Evolutionary conservation across 2,113 vertebrate genomes (phyloP), one percentile per base, ranked within the genome.

Genomic region (Garra rufa): DNA sequence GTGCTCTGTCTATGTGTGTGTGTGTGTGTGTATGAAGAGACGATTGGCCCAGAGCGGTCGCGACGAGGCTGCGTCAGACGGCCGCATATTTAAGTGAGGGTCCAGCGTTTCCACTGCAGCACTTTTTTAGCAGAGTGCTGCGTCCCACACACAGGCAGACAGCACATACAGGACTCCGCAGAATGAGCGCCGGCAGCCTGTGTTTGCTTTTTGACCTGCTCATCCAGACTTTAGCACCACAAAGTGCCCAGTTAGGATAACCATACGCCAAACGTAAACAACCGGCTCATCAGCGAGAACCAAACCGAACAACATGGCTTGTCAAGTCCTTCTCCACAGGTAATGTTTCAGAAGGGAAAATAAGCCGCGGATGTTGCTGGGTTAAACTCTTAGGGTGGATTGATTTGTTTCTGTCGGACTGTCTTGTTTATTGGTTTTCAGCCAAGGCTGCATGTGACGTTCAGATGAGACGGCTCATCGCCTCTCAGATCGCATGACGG

Each of bases 281-380:
- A 63, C 65, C 76, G n/a, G n/a, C n/a, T n/a, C n/a, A n/a, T n/a
- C n/a, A n/a, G n/a, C n/a, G n/a, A n/a, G n/a, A n/a, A n/a, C n/a
- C n/a, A n/a, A n/a, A n/a, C n/a, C n/a, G n/a, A n/a, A n/a, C n/a
- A n/a, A n/a, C 91, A 97, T 98, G 95, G 94, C 95, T 87, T 97
- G 94, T 92, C 95, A 96, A 92, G 92, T 96, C 93, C 93, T 97
- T 86, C 95, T 96, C 91, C 94, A 95, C 94, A 97, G 96, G 96
- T 97, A 96, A 95, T 85, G 52, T 55, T n/a, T 55, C 52, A n/a
- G 19, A 55, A 19, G 52, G 21, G 69, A 65, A 48, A 19, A 44
- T n/a, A 19, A 67, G 41, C 38, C 28, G 55, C 0, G 26, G 26
- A 19, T 65, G 78, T 19, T 28, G 6, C 1, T 26, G 34, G 38